Conservation (phyloP, 2,888 invertebrate genomes). For the Toxonevra muliebris region DNA sequence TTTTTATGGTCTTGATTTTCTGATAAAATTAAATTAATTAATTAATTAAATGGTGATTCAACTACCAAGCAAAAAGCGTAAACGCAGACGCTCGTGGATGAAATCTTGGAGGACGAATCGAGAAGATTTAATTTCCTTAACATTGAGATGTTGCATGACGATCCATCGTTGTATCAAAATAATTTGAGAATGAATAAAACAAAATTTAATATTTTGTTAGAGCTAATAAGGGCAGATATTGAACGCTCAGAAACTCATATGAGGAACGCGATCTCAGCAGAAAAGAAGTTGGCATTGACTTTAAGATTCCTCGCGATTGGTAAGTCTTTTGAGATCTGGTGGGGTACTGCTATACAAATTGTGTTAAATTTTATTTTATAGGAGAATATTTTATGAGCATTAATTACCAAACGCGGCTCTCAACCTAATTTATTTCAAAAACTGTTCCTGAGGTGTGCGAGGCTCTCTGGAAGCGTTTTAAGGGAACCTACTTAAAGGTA, state of each 20-base stretch:
- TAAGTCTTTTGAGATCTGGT: background rate
- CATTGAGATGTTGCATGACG: background rate
- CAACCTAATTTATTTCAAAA: background rate
- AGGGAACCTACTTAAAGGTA: no score
- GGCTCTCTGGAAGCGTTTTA: background rate
- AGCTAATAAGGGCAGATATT: background rate
- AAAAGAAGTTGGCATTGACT: background rate
- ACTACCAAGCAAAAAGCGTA: background rate
- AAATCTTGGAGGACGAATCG: background rate
- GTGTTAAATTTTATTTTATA: background rate
- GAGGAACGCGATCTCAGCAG: background rate
- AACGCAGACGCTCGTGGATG: background rate
- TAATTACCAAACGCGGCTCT: background rate
- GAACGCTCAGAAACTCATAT: background rate
- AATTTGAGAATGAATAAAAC: background rate
- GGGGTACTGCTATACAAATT: background rate
- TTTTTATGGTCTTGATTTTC: background rate
- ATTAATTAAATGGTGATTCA: background rate
- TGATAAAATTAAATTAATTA: background rate
- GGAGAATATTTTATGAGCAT: background rate
- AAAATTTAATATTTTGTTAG: background rate
- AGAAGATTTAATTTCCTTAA: background rate
- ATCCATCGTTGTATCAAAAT: background rate
- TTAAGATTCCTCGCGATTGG: background rate
- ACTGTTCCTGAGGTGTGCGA: slow-evolving; percentile 1